Percentiles rank a stretch among this genome's conserved stretches.
Conservation (phyloP, 2,797 vertebrate species). For the Kryptolebias ocellatus region DNA sequence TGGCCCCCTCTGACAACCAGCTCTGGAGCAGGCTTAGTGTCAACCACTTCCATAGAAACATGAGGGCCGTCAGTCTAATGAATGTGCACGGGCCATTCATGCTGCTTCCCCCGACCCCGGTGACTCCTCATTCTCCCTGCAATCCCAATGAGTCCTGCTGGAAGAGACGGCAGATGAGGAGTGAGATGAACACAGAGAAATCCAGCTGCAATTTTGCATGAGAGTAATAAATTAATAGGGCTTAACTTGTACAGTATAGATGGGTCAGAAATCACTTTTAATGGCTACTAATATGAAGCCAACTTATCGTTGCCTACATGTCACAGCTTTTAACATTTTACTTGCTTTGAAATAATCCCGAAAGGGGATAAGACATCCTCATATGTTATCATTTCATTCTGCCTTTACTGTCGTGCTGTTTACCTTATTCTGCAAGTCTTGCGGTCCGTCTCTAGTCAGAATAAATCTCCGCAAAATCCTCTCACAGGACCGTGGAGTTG, state of each 20-base stretch:
- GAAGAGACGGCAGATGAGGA: constrained; percentile 5
- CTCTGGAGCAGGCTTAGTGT: constrained; percentile 92
- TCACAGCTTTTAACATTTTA: too few relatives aligned
- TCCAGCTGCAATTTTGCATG: constrained; percentile 8
- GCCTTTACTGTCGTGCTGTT: not conserved
- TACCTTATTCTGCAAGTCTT: constrained; percentile 70
- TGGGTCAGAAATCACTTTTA: constrained; percentile 3
- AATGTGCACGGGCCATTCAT: constrained; percentile 96
- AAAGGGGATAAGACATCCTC: not conserved
- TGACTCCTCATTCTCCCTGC: constrained; percentile 93
- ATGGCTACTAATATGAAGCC: too few relatives aligned
- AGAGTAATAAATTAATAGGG: constrained; percentile 2
- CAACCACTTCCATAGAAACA: constrained; percentile 98
- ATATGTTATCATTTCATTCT: not conserved
- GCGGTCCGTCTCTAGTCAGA: constrained; percentile 39
- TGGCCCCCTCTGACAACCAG: constrained; percentile 84
- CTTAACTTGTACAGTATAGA: not conserved
- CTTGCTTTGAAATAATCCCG: not conserved
- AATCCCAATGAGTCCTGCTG: constrained; percentile 53
- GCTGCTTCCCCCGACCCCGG: constrained; percentile 93
- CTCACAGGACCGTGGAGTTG: constrained; percentile 53
- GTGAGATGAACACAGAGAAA: constrained; percentile 9
- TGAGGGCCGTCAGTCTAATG: constrained; percentile 95
- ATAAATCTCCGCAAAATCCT: constrained; percentile 60
- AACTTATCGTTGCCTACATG: too few relatives aligned